Evolutionary conservation across 1,140 invertebrate genomes (phyloP), one percentile per base, ranked within the genome.

Genomic region (Campoletis sonorensis): DNA sequence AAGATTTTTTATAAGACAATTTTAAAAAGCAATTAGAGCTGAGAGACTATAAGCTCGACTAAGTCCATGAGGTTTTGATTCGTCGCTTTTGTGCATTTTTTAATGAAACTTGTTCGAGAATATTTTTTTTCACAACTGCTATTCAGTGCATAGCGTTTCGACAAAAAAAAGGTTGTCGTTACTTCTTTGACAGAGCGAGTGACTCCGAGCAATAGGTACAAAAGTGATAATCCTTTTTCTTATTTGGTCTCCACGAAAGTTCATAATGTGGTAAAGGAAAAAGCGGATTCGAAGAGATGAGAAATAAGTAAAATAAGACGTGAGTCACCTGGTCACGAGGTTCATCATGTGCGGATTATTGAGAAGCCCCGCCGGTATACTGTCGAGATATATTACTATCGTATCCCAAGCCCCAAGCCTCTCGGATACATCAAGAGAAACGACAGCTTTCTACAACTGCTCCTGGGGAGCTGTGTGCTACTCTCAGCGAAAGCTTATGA

Each of bases 401-500:
- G 76, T 54, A 33, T 54, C 72, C 23, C n/a, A 64, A 26, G 7
- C 27, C 27, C 21, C 58, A n/a, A 37, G 27, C 16, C 27, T 70
- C 54, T 61, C 73, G 30, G 73, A 77, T 78, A 78, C 76, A 64
- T 78, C 58, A 15, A 26, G 76, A 33, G 61, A 67, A 61, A 78
- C 73, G 49, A 61, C 76, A 78, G 58, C 76, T 78, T 61, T 75
- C 76, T 64, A 26, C 58, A 40, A 61, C 61, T 78, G 76, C 76
- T 70, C 30, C 30, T 33, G 30, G 67, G 67, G 15, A 33, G 30
- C 27, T 33, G 58, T 8, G n/a, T 78, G n/a, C 58, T 78, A 64
- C 76, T 78, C 76, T 78, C 30, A 67, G 58, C 76, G 33, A 58
- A 70, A 49, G 76, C 58, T 67, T 78, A 78, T 78, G 76, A 78